Evolutionary conservation across 2,888 invertebrate species (phyloP).

Genomic region (Drosophila nr. perissopoda): DNA sequence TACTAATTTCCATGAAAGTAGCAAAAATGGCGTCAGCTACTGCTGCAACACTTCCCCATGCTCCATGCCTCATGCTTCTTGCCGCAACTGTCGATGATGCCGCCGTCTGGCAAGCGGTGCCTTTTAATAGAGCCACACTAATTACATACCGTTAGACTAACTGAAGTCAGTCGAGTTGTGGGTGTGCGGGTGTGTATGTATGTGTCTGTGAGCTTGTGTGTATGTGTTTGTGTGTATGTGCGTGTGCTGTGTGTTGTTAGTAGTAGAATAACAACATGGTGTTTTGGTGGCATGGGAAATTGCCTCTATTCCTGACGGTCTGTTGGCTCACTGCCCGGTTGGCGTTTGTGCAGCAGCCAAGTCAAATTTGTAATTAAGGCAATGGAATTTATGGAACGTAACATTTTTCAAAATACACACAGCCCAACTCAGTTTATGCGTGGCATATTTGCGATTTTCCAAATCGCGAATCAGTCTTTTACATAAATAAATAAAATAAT

Average conservation of each 20-base stretch:
- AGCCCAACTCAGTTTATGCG: conserved; percentile 35
- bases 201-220: not conserved
- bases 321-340: conserved; percentile 54
- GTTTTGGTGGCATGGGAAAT: conserved; percentile 7
- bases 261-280: conserved; percentile 33
- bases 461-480: not conserved
- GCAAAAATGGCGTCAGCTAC: conserved; percentile 51
- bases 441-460: conserved; percentile 14
- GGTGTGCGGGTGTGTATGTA: conserved; percentile 10
- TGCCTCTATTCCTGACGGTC: conserved; percentile 32
- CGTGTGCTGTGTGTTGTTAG: conserved; percentile 4
- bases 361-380: conserved; percentile 80
- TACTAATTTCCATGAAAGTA: conserved; percentile 78
- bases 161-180: conserved; percentile 47
- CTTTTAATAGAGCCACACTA: conserved; percentile 81
- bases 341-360: conserved; percentile 56
- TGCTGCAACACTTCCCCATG: conserved; percentile 2
- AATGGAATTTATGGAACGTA: conserved; percentile 79
- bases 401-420: conserved; percentile 52
- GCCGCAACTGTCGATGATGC: conserved; percentile 14
- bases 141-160: conserved; percentile 79
- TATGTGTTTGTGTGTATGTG: not conserved
- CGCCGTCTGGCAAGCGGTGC: conserved; percentile 65
- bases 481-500: not conserved
- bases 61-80: not conserved